phyloP scores from a whole-genome alignment of 2,113 vertebrate genomes.

The Coptodon bakossiorum region DNA sequence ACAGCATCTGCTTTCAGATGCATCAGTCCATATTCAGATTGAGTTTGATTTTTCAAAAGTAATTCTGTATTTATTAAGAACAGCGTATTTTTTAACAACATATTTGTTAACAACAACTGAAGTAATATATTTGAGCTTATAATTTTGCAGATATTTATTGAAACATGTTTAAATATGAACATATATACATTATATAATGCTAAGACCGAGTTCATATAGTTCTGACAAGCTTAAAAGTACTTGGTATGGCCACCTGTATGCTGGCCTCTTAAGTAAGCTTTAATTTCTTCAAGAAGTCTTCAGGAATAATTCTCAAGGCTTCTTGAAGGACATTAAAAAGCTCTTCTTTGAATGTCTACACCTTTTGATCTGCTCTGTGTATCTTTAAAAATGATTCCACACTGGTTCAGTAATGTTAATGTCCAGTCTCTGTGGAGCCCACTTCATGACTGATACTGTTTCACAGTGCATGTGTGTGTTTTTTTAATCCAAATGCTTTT shows the following conservation, averaged over 20 bases:
- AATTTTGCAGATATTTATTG: background rate
- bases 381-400: background rate
- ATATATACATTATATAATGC: background rate
- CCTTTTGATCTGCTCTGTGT: background rate
- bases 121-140: background rate
- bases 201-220: background rate
- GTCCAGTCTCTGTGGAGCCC: background rate
- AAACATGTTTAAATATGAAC: background rate
- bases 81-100: accelerated
- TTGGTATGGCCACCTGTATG: background rate
- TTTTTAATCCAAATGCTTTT: background rate
- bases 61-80: background rate
- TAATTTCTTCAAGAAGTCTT: background rate
- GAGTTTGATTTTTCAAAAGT: background rate
- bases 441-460: background rate
- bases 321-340: background rate
- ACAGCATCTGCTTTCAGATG: background rate
- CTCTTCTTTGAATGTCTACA: background rate
- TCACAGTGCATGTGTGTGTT: background rate
- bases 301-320: background rate
- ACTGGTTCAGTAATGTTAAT: background rate
- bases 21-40: background rate
- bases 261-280: background rate
- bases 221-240: background rate
- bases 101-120: background rate